These are phyloP conservation scores for Scaptomyza caliginosa DNA, from an alignment of 2,888 invertebrate genomes.

Conservation along the genomic window DNA sequence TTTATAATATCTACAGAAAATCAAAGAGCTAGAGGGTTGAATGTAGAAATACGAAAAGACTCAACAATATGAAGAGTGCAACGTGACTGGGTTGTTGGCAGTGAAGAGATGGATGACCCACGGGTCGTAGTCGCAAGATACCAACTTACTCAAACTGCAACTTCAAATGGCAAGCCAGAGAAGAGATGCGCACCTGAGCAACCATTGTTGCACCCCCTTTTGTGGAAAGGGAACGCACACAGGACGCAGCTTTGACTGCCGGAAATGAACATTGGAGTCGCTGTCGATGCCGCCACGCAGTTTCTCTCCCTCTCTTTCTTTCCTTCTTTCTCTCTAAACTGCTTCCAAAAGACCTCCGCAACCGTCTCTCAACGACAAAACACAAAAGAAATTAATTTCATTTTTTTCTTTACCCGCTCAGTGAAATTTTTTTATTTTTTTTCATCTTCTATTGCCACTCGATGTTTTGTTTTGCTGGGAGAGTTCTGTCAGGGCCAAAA, in stretches of 20 bases:
- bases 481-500: slow-evolving; percentile 44
- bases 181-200: slow-evolving; percentile 60
- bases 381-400: slow-evolving; percentile 84
- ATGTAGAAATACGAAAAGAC: slow-evolving; percentile 37
- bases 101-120: background rate
- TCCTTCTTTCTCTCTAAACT: no score
- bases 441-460: slow-evolving; percentile 44
- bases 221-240: slow-evolving; percentile 10
- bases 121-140: slow-evolving; percentile 58
- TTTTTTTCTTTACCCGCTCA: slow-evolving; percentile 67
- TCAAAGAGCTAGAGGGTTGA: slow-evolving; percentile 2
- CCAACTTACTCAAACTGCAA: slow-evolving; percentile 66
- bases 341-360: no score
- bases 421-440: slow-evolving; percentile 40
- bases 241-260: slow-evolving; percentile 78
- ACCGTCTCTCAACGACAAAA: slow-evolving; percentile 48
- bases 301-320: slow-evolving; percentile 13
- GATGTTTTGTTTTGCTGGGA: slow-evolving; percentile 67
- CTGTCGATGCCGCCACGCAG: slow-evolving; percentile 22
- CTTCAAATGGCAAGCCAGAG: slow-evolving; percentile 17
- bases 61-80: slow-evolving; percentile 39
- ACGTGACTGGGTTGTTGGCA: slow-evolving; percentile 1
- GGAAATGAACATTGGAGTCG: slow-evolving; percentile 75
- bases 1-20: slow-evolving; percentile 3
- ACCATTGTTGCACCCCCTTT: slow-evolving; percentile 16